These are phyloP conservation scores for Drosophila dunni DNA, from an alignment of 1,140 invertebrate species.

Conservation along the genomic window DNA sequence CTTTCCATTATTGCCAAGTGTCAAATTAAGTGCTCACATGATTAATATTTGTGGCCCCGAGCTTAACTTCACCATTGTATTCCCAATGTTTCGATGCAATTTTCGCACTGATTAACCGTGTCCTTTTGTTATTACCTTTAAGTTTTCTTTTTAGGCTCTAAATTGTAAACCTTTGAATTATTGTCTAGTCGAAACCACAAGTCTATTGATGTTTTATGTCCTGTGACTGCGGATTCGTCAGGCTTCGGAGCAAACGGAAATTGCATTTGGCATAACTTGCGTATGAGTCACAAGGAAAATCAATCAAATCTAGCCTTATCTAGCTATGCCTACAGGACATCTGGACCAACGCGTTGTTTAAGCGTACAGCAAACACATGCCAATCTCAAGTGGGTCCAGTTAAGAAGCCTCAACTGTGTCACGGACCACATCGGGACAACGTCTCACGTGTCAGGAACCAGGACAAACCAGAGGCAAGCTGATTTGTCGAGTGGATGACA, in stretches of 20 bases:
- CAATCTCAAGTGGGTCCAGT: slow-evolving; percentile 56
- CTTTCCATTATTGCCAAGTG: slow-evolving; percentile 81
- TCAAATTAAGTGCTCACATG: slow-evolving; percentile 81
- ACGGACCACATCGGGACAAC: slow-evolving; percentile 54
- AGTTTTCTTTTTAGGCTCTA: no score
- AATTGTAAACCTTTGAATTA: slow-evolving; percentile 60
- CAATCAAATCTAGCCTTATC: no score
- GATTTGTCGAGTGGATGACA: slow-evolving; percentile 68
- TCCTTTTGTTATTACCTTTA: slow-evolving; percentile 75
- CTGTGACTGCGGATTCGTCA: slow-evolving; percentile 38
- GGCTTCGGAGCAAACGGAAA: slow-evolving; percentile 32
- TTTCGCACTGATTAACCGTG: slow-evolving; percentile 76
- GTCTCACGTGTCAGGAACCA: slow-evolving; percentile 65
- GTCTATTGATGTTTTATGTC: slow-evolving; percentile 65
- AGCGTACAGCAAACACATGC: slow-evolving; percentile 55
- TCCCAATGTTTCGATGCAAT: slow-evolving; percentile 53
- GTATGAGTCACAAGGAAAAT: slow-evolving; percentile 28
- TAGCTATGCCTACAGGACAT: background rate
- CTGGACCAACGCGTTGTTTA: slow-evolving; percentile 59
- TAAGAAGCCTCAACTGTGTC: slow-evolving; percentile 47
- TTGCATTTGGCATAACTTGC: slow-evolving; percentile 32
- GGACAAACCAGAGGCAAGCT: slow-evolving; percentile 19
- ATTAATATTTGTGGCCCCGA: slow-evolving; percentile 67
- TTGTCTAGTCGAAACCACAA: slow-evolving; percentile 48
- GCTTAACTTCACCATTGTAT: slow-evolving; percentile 45